Evolutionary conservation across 1,140 invertebrate species (phyloP), one percentile per base, ranked within the genome.

Genomic region (Oedothorax gibbosus): DNA sequence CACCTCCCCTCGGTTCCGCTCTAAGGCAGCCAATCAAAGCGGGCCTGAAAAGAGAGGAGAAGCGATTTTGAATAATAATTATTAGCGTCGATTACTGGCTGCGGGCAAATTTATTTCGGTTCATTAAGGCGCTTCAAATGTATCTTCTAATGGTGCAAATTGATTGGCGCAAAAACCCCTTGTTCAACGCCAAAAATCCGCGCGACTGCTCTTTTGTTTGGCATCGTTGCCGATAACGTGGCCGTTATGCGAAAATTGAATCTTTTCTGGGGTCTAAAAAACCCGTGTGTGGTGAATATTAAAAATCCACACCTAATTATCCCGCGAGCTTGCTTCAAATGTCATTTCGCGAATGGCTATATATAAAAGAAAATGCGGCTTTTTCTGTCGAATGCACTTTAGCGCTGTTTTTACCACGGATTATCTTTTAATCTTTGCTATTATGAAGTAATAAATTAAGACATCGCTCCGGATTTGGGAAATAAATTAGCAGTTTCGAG

Each of bases 1-100:
- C 54, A 0, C 53, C 50, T 56, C 77, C 64, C 77, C 53, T 9
- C 77, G 35, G 35, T 35, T 35, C 12, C 77, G 15, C 49, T 68
- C 10, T 56, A 79, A 79, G 77, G 77, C 64, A 79, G 64, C 77
- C 77, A 81, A 79, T 79, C 77, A 79, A 79, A 79, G 77, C 64
- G 77, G 62, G 60, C 77, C 35, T 68, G 10, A 53, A 79, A 79
- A 68, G 64, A 51, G 77, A 79, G 77, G 77, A 77, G 65, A 77
- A 77, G 77, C 64, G 77, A 79, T 79, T 79, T 69, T 79, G 78
- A 81, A 81, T 81, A 81, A 81, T 81, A 81, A 81, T 81, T 81
- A 81, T 81, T 81, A 69, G 78, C 51, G 66, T 57, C 78, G 78
- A 81, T 81, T 81, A 81, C 78, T 81, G 78, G 78, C 50, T 54